Evolutionary conservation across 2,113 vertebrate genomes (phyloP).

Genomic region (Larimichthys crocea): DNA sequence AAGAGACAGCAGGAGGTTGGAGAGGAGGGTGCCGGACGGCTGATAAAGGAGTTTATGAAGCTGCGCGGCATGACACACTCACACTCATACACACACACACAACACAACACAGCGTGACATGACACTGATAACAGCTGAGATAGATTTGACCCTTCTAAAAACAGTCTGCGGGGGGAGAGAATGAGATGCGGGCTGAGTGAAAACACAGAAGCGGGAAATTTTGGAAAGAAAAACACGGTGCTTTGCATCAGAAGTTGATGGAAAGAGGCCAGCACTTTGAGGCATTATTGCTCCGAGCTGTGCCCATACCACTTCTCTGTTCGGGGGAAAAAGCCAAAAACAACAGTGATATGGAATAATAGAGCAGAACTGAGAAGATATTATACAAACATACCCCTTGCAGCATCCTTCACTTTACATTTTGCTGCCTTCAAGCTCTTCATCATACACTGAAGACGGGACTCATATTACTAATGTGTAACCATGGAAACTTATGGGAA

Average conservation of each 20-base stretch:
- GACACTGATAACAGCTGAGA: constrained; percentile 80
- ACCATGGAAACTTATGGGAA: constrained; percentile 41
- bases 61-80: constrained; percentile 65
- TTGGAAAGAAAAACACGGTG: constrained; percentile 4
- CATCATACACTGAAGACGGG: background rate
- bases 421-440: background rate
- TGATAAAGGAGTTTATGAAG: constrained; percentile 80
- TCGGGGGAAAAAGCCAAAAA: background rate
- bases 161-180: constrained; percentile 50
- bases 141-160: constrained; percentile 77
- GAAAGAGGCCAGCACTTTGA: background rate
- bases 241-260: background rate
- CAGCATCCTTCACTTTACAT: constrained; percentile 24
- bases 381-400: background rate
- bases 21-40: constrained; percentile 59
- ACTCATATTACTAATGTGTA: constrained; percentile 11
- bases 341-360: constrained; percentile 16
- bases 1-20: constrained; percentile 53
- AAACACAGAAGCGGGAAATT: constrained; percentile 43
- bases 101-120: constrained; percentile 75
- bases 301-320: background rate
- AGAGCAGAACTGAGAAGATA: background rate
- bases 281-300: background rate
- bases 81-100: constrained; percentile 76
- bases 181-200: background rate